Base-by-base conservation (phyloP, 2,797 vertebrate species). In the Leuciscus waleckii region DNA sequence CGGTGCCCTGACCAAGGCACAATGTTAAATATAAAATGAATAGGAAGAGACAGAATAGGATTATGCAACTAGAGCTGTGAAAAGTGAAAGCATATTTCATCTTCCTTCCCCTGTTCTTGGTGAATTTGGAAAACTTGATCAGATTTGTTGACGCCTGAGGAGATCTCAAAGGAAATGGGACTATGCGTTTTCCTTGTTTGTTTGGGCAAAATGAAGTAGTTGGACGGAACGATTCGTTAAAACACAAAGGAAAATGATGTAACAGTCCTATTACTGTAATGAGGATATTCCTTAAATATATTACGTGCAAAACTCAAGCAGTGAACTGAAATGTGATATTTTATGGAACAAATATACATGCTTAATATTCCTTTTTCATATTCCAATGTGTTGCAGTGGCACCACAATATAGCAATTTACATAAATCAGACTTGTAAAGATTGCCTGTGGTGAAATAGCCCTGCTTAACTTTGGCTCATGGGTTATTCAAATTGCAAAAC, bases 401-500 rank as follows among this genome's bases (percentile, higher is more conserved):
- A 46, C 76, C 54, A 73, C 13, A 79, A 77, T 79, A 58, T 35
- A 46, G 23, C 41, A 37, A 85, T 71, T 63, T 79, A 65, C 77
- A 85, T 85, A 65, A 85, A 85, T 85, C 77, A 80, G 46, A 41
- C 77, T 74, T 54, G 76, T 80, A 79, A 85, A 85, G 68, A 67
- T 70, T 79, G 37, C 39, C 65, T 79, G 65, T 79, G 49, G 68
- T 74, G 41, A 85, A 80, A 80, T 46, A 80, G 68, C 73, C 56
- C 68, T 79, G 76, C 68, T 79, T 79, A 85, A 71, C 67, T 49
- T 54, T 80, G 83, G 43, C 76, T 80, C 83, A 73, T 71, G 83
- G 67, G 83, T 85, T 80, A 73, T 85, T 80, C 76, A 85, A 85
- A 85, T 65, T 71, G 83, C 69, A 85, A 74, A 79, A 79, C 54